Conservation (phyloP, 2,113 vertebrate species). For the Bombycilla garrulus region DNA sequence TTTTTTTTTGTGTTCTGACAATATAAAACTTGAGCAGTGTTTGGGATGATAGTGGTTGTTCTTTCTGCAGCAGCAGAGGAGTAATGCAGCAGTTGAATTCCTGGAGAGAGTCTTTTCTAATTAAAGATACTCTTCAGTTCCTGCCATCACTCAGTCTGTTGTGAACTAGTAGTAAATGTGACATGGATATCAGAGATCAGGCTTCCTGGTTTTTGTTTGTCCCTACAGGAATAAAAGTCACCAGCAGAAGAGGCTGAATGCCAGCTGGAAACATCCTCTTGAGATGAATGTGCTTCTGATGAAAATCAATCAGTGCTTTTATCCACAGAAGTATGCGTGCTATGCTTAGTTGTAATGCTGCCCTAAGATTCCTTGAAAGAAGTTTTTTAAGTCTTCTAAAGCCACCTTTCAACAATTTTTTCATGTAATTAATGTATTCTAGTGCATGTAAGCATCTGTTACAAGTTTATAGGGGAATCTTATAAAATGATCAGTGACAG, state of each 20-base stretch:
- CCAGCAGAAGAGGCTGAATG: not conserved
- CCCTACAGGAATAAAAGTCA: not conserved
- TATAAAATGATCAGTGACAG: not conserved
- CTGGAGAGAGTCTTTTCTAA: not conserved
- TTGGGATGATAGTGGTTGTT: not conserved
- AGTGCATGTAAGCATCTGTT: not conserved
- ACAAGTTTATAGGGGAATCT: not conserved
- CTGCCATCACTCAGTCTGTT: not conserved
- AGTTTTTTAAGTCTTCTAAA: not conserved
- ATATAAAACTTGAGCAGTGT: not conserved
- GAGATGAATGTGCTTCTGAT: not conserved
- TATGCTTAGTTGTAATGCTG: not conserved
- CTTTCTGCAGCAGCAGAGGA: not conserved
- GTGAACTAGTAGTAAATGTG: not conserved
- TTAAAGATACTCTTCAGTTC: not conserved
- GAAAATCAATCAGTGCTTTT: not conserved
- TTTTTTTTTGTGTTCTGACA: not conserved
- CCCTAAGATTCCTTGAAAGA: not conserved
- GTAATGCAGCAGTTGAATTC: not conserved
- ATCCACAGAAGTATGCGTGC: fast-evolving
- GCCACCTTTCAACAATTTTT: not conserved
- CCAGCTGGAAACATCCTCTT: not conserved
- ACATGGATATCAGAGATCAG: not conserved
- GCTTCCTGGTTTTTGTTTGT: not conserved
- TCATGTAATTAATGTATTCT: not conserved